Evolutionary conservation across 2,797 vertebrate genomes (phyloP).

Genomic region (Neoniphon sammara): DNA sequence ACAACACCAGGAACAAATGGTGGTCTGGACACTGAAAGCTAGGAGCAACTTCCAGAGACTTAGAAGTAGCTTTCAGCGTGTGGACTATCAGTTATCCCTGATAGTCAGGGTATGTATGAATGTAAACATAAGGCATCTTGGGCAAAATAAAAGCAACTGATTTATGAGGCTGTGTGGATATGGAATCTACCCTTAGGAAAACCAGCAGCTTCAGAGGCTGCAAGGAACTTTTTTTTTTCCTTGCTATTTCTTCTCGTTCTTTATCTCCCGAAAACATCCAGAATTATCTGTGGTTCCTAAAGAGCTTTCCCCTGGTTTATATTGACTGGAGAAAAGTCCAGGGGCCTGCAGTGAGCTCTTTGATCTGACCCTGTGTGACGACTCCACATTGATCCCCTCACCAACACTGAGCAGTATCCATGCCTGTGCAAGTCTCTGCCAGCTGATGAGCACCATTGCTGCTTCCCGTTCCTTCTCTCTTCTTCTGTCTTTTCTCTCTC

Average conservation of each 20-base stretch:
- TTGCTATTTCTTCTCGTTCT: slow-evolving; percentile 24
- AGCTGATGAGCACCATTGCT: slow-evolving; percentile 81
- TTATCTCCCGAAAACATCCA: slow-evolving; percentile 80
- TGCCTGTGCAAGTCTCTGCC: slow-evolving; percentile 71
- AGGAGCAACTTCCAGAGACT: too few relatives aligned
- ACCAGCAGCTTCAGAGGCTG: slow-evolving; percentile 43
- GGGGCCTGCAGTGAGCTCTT: slow-evolving; percentile 79
- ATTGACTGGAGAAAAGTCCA: slow-evolving; percentile 72
- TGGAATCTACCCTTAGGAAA: not conserved
- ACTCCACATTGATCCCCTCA: slow-evolving; percentile 90
- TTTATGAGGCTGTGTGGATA: not conserved
- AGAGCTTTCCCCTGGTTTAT: slow-evolving; percentile 86
- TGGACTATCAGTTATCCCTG: too few relatives aligned
- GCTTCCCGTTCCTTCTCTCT: slow-evolving; percentile 5
- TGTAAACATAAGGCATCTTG: not conserved
- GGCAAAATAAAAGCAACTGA: not conserved
- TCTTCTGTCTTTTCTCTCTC: slow-evolving; percentile 12
- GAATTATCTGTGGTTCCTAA: slow-evolving; percentile 87
- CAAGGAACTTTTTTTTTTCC: slow-evolving; percentile 57
- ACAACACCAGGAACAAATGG: too few relatives aligned
- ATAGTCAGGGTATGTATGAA: too few relatives aligned
- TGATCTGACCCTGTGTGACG: slow-evolving; percentile 90
- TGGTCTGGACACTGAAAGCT: too few relatives aligned
- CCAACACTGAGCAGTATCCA: slow-evolving; percentile 77
- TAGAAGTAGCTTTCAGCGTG: too few relatives aligned